A percentile compares a stretch with the other conserved stretches of the same genome.
Evolutionary conservation across 2,888 invertebrate genomes (phyloP).

Genomic region (Danaus chrysippus): DNA sequence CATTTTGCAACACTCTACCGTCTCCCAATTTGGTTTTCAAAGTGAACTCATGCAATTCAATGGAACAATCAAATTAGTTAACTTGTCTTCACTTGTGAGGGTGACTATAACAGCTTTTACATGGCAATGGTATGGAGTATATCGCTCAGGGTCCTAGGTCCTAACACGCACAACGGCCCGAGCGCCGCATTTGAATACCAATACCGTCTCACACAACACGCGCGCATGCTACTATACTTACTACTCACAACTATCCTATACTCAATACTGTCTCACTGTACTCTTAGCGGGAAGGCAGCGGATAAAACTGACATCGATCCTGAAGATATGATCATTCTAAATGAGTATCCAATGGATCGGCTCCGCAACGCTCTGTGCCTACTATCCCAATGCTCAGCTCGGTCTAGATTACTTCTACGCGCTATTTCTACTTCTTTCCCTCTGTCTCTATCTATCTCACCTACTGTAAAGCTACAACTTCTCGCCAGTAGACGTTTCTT

Average conservation of each 20-base stretch:
- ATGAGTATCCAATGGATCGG: conserved; percentile 63
- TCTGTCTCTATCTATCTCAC: conserved; percentile 74
- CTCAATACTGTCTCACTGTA: conserved; percentile 74
- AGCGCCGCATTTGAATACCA: conserved; percentile 86
- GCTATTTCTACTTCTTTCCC: conserved; percentile 68
- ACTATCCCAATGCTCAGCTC: conserved; percentile 70
- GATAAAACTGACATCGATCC: conserved; percentile 61
- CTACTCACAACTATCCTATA: conserved; percentile 75
- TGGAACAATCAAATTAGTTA: conserved; percentile 10
- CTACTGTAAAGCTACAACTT: conserved; percentile 72
- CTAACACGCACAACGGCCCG: conserved; percentile 70
- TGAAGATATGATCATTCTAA: conserved; percentile 56
- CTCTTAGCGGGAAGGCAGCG: conserved; percentile 72
- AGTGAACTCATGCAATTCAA: conserved; percentile 19
- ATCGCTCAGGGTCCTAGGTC: conserved; percentile 39
- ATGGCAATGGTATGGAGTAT: conserved; percentile 16
- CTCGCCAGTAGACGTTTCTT: conserved; percentile 75
- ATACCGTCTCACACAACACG: conserved; percentile 80
- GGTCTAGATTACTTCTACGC: conserved; percentile 63
- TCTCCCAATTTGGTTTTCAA: conserved; percentile 11
- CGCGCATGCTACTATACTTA: conserved; percentile 69
- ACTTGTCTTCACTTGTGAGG: conserved; percentile 13
- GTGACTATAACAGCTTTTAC: conserved; percentile 22
- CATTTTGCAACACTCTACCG: not conserved
- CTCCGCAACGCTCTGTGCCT: conserved; percentile 66